A percentile compares a stretch with the other conserved stretches of the same genome.
phyloP scores from a whole-genome alignment of 2,113 vertebrate species.

The Balaenoptera acutorostrata region DNA sequence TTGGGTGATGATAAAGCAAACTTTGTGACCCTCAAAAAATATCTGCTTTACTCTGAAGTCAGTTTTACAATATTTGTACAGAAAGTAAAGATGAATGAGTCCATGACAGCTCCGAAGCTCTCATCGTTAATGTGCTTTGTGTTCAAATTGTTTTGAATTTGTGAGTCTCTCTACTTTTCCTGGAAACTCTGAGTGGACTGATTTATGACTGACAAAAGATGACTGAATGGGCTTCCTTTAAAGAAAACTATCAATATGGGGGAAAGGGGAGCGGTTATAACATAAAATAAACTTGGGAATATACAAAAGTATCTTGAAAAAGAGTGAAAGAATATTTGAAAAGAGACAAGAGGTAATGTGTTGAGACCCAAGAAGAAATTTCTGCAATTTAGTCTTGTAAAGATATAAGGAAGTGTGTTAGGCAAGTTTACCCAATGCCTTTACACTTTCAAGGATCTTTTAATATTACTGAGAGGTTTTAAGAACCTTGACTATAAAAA shows the following conservation, averaged over 20 bases:
- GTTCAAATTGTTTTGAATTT: background rate
- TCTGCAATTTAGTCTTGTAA: background rate
- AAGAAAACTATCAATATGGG: background rate
- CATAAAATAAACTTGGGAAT: background rate
- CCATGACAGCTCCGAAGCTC: background rate
- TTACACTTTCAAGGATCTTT: background rate
- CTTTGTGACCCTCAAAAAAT: background rate
- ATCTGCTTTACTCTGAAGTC: background rate
- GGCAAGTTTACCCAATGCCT: background rate
- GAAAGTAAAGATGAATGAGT: background rate
- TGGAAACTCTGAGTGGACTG: background rate
- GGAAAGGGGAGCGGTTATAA: fast-evolving
- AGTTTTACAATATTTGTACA: background rate
- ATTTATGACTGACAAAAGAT: background rate
- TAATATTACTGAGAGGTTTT: background rate
- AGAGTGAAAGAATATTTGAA: background rate
- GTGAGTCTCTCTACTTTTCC: background rate
- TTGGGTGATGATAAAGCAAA: background rate
- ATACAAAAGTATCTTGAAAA: background rate
- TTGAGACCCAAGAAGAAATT: background rate
- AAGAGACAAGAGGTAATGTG: background rate
- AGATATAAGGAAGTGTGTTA: background rate
- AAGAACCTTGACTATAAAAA: background rate
- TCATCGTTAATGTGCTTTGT: background rate
- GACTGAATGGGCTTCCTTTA: background rate